Evolutionary conservation across 2,888 invertebrate genomes (phyloP), one percentile per base, ranked within the genome.

Genomic region (Gastracanthus pulcherrimus): DNA sequence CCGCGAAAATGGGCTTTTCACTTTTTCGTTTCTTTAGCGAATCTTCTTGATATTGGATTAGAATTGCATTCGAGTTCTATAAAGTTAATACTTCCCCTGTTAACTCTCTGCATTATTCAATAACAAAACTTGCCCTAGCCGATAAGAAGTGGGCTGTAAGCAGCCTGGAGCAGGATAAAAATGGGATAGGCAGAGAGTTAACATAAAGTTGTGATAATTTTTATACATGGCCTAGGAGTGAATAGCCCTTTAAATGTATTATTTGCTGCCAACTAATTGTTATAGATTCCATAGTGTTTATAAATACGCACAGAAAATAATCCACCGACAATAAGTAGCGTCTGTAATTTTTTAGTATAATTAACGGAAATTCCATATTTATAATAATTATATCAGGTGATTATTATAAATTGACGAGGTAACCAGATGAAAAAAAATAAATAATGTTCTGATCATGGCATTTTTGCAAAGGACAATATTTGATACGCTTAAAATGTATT

Each of bases 311-410:
- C 58, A 81, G 4, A 62, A 48, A 26, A 58, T 34, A 58, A 81
- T 77, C 69, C 38, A 67, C 26, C 45, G 81, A 81, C 81, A 81
- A 81, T 81, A 81, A 81, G n/a, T 67, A 81, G 16, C 48, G 62
- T 48, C 41, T 69, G 29, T 70, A 69, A 70, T 23, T 55, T 51
- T 55, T 26, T 9, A 23, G 26, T 23, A 23, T 26, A 55, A 55
- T 55, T n/a, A n/a, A n/a, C n/a, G n/a, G n/a, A n/a, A 9, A 55
- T 55, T 23, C 9, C 16, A 62, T 29, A 31, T 13, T 29, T 29
- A 29, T 62, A 34, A n/a, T n/a, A n/a, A n/a, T n/a, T 16, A 62
- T 66, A 66, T 66, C 38, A 23, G 36, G 11, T 6, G 23, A 23
- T 55, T 2, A 55, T 55, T 23, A 9, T 55, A 55, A 26, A 26